Evolutionary conservation across 2,888 invertebrate genomes (phyloP), one percentile per base, ranked within the genome.

Genomic region (Pristionchus fissidentatus): DNA sequence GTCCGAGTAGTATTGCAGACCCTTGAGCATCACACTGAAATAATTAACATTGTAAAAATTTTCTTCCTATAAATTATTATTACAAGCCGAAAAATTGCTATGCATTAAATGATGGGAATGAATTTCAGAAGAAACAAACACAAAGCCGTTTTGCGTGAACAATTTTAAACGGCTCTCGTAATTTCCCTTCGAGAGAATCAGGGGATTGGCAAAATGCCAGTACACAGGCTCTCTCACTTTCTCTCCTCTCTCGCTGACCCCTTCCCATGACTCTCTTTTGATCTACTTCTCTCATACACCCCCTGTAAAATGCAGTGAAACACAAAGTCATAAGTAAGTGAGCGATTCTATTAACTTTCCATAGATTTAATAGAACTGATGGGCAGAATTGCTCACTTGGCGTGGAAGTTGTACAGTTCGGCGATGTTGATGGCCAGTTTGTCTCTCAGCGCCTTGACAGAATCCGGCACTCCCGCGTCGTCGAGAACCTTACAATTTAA

Each of bases 1-100:
- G 89, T 95, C 95, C 38, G 96, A 95, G 93, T 97, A 96, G 93
- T 96, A 97, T 93, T 96, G 97, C 87, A 97, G 95, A 85, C 97
- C 97, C 93, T 97, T 97, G 92, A 97, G 95, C 62, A 97, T 94
- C 79, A 96, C 95, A 91, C 97, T 97, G 93, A 60, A 93, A 93
- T 83, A 83, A 75, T 19, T 32, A 38, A n/a, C 2, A 35, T 35
- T 66, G 8, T 66, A 10, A 4, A 66, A 62, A 35, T 5, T 87
- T 29, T 85, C 13, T 46, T 43, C 15, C 22, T 49, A 19, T 49
- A 49, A n/a, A n/a, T n/a, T n/a, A n/a, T n/a, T n/a, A n/a, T n/a
- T n/a, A n/a, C n/a, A n/a, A n/a, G n/a, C n/a, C n/a, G n/a, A n/a
- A n/a, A n/a, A n/a, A n/a, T n/a, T n/a, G n/a, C n/a, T n/a, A n/a